phyloP scores from a whole-genome alignment of 2,888 invertebrate genomes.

The Piscicola geometra region DNA sequence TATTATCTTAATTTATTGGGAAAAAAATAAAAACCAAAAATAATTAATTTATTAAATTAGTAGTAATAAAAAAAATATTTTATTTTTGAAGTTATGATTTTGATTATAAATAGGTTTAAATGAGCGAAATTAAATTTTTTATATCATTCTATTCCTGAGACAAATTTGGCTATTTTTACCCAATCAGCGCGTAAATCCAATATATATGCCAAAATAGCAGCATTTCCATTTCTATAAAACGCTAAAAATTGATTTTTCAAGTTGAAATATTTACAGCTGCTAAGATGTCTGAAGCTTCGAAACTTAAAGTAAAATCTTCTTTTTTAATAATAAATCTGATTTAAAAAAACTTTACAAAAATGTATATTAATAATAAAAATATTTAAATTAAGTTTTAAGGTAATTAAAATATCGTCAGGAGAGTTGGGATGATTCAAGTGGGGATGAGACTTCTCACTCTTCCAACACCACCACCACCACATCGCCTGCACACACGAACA shows the following conservation, averaged over 20 bases:
- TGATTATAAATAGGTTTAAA: no score
- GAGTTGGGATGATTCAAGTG: background rate
- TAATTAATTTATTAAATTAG: no score
- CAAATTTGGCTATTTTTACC: background rate
- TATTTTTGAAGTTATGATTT: no score
- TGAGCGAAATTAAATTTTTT: background rate
- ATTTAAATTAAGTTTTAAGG: background rate
- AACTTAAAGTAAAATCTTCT: background rate
- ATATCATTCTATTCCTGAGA: background rate
- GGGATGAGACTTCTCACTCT: background rate
- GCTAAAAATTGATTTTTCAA: background rate
- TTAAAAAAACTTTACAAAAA: background rate
- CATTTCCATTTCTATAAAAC: background rate
- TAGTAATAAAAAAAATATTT: no score
- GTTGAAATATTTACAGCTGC: background rate
- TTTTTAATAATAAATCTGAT: background rate
- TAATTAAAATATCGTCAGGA: background rate
- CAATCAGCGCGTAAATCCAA: no score
- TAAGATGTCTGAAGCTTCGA: constrained; percentile 4
- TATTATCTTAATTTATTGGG: no score
- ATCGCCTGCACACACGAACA: background rate
- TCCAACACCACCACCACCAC: background rate
- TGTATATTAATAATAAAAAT: background rate
- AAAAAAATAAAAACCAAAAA: no score
- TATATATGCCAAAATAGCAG: background rate